These are phyloP conservation scores for Drosophila birchii DNA, from an alignment of 2,888 invertebrate genomes.

Conservation along the genomic window DNA sequence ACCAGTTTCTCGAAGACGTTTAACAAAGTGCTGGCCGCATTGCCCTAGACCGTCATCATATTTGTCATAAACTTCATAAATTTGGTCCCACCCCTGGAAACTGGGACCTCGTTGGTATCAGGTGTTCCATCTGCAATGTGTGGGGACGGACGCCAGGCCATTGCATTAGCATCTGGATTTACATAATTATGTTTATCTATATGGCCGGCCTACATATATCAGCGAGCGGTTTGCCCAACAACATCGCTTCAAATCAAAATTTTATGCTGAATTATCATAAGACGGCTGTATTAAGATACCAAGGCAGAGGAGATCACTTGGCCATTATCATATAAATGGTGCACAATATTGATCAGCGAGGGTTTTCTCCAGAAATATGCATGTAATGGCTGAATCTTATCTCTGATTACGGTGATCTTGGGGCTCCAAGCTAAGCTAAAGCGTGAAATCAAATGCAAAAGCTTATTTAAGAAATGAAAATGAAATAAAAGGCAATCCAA, in stretches of 20 bases:
- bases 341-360: constrained; percentile 36
- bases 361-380: constrained; percentile 36
- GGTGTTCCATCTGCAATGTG: constrained; percentile 49
- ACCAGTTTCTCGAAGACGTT: constrained; percentile 34
- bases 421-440: not conserved
- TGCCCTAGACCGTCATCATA: constrained; percentile 73
- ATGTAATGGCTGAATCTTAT: constrained; percentile 20
- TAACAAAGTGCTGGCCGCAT: constrained; percentile 54
- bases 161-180: constrained; percentile 67
- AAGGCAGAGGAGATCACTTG: constrained; percentile 34
- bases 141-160: constrained; percentile 58
- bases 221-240: constrained; percentile 48
- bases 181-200: constrained; percentile 68
- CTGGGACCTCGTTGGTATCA: constrained; percentile 42
- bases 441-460: constrained; percentile 37
- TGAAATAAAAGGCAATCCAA: constrained; percentile 20
- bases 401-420: constrained; percentile 22
- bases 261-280: constrained; percentile 45
- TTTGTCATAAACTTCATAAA: constrained; percentile 76
- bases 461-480: constrained; percentile 14
- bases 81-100: constrained; percentile 29
- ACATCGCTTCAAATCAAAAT: constrained; percentile 35
- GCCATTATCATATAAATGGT: constrained; percentile 40
- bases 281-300: constrained; percentile 48
- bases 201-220: constrained; percentile 41